Evolutionary conservation across 2,888 invertebrate genomes (phyloP), one percentile per base, ranked within the genome.

Genomic region (Yponomeuta sedellus): DNA sequence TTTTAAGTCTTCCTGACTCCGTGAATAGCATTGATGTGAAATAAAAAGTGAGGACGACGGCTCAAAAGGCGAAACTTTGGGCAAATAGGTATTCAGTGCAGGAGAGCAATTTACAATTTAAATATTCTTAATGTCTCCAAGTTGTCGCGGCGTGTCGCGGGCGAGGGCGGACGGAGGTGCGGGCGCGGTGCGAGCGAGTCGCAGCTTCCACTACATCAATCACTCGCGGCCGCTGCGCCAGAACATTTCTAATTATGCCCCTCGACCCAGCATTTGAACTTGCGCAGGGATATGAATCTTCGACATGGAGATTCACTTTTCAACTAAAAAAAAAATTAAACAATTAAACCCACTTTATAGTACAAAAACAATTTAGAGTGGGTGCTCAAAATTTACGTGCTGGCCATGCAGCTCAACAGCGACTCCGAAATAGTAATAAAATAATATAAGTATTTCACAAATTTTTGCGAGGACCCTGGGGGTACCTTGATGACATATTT

Each of bases 51-150:
- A 66, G 63, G 64, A 62, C 64, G 61, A 61, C 64, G n/a, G 64
- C 61, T 64, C 52, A 79, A 82, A 81, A 82, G 76, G 80, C 76
- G 77, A 76, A 87, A 86, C 78, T 86, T 86, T 82, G 10, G 67
- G 22, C 68, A 69, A 71, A 70, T 89, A 87, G 87, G 88, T 89
- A 88, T 89, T 91, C 90, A 88, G 88, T 89, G 85, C 88, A 86
- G 84, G 84, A 75, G 78, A 86, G 85, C 80, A 88, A 91, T 90
- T 89, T 90, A 88, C 87, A 90, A 89, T 91, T 89, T 88, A 90
- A 91, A 91, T 91, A 88, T 89, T 88, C 85, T 87, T 90, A 89
- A 91, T 91, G 90, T 90, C 86, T 82, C 85, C 86, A 82, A 88
- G 90, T 87, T 85, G 86, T 85, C 87, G 83, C 79, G 71, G 74